Conservation (phyloP, 2,797 vertebrate genomes). For the Acipenser oxyrinchus region DNA sequence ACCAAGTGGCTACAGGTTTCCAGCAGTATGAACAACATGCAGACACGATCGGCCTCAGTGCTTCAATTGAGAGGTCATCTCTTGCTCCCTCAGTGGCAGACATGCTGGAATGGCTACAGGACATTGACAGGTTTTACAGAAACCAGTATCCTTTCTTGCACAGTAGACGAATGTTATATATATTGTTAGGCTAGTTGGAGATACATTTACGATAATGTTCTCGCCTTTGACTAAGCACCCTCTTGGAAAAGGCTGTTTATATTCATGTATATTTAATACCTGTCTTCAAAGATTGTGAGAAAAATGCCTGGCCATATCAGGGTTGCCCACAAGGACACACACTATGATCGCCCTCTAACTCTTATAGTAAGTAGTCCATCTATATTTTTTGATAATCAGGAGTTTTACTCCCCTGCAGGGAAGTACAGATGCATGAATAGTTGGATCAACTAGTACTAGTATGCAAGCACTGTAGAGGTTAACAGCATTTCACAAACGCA, state of each 20-base stretch:
- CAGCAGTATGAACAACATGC: constrained; percentile 58
- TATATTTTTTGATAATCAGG: no score
- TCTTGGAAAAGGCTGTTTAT: neutral
- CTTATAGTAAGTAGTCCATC: no score
- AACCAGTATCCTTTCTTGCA: constrained; percentile 66
- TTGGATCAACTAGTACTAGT: no score
- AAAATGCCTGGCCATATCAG: no score
- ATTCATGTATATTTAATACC: neutral
- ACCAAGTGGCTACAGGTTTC: constrained; percentile 49
- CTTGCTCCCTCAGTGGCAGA: constrained; percentile 68
- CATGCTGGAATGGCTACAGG: constrained; percentile 80
- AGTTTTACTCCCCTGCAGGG: no score
- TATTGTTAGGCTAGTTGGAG: neutral
- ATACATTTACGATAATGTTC: neutral
- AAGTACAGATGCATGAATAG: no score
- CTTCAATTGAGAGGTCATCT: constrained; percentile 45
- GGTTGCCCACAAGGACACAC: no score
- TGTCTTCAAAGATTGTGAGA: neutral
- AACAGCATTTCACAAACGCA: neutral
- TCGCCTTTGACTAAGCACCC: neutral
- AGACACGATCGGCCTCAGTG: constrained; percentile 37
- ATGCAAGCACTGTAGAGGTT: neutral
- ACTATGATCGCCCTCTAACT: no score
- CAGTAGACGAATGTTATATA: neutral
- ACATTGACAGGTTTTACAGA: constrained; percentile 71